These are phyloP conservation scores for Tetramorium alpestre DNA, from an alignment of 1,140 invertebrate genomes.

Conservation along the genomic window DNA sequence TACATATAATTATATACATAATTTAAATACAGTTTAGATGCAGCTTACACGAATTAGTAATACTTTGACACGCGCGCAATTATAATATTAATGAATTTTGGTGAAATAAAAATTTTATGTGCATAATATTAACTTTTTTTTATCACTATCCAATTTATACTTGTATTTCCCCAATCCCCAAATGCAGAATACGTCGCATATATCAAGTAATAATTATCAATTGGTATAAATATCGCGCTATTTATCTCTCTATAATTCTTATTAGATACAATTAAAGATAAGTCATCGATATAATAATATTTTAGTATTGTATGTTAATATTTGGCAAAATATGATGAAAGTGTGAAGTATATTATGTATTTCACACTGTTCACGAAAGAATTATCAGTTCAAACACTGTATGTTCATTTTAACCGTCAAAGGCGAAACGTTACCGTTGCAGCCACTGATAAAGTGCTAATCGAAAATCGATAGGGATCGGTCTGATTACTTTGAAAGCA, in stretches of 20 bases:
- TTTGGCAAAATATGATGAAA: background rate
- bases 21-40: background rate
- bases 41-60: background rate
- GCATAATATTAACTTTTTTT: background rate
- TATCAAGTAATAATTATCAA: background rate
- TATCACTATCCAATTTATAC: background rate
- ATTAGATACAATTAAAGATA: background rate
- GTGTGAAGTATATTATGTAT: background rate
- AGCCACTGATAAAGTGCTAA: slow-evolving; percentile 23
- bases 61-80: background rate
- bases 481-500: slow-evolving; percentile 34
- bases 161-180: background rate
- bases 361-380: background rate
- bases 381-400: background rate
- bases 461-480: slow-evolving; percentile 14
- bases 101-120: background rate
- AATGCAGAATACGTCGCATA: background rate
- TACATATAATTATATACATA: too few relatives aligned
- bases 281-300: background rate
- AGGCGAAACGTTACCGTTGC: background rate
- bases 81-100: background rate
- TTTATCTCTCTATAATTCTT: background rate
- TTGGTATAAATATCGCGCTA: background rate
- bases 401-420: background rate
- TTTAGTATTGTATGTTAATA: background rate